These are phyloP conservation scores for Mastigias papua DNA, from an alignment of 30 jellyfish, hydroid and myxozoan genomes.

Conservation along the genomic window DNA sequence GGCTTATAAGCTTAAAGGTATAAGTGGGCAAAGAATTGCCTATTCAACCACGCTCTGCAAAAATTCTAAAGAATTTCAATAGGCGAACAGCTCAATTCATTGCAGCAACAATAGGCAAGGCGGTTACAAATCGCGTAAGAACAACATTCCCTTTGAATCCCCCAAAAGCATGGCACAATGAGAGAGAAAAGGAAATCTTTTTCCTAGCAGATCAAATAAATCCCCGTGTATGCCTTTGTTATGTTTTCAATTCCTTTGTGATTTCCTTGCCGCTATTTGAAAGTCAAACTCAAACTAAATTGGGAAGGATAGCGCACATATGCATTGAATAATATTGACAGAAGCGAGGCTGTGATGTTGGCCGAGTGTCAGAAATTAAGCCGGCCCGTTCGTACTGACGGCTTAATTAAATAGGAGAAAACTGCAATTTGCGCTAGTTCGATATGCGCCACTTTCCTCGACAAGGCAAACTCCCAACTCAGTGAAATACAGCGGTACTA, in stretches of 20 bases:
- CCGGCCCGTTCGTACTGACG: constrained; percentile 51
- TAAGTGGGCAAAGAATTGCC: constrained; percentile 60
- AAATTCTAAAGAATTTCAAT: constrained; percentile 36
- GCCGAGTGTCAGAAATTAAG: constrained; percentile 68
- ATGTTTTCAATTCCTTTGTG: constrained; percentile 76
- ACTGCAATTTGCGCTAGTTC: constrained; percentile 63
- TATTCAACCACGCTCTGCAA: constrained; percentile 40
- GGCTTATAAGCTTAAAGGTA: constrained; percentile 69
- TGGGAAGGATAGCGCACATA: constrained; percentile 83
- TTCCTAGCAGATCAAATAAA: constrained; percentile 78
- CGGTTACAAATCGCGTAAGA: constrained; percentile 81
- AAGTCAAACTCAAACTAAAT: constrained; percentile 66
- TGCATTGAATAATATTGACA: constrained; percentile 75
- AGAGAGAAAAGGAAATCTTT: constrained; percentile 48
- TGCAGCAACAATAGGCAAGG: constrained; percentile 58
- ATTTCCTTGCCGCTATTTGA: constrained; percentile 86
- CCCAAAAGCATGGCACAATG: constrained; percentile 83
- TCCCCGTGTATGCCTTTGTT: constrained; percentile 85
- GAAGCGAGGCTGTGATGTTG: constrained; percentile 85
- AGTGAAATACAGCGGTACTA: constrained; percentile 45
- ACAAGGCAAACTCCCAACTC: constrained; percentile 65
- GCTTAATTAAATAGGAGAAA: constrained; percentile 58
- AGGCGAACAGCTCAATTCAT: constrained; percentile 58
- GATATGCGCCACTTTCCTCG: constrained; percentile 60
- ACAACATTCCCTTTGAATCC: constrained; percentile 72